Conservation (phyloP, 2,888 invertebrate genomes). For the Ceramica pisi region DNA sequence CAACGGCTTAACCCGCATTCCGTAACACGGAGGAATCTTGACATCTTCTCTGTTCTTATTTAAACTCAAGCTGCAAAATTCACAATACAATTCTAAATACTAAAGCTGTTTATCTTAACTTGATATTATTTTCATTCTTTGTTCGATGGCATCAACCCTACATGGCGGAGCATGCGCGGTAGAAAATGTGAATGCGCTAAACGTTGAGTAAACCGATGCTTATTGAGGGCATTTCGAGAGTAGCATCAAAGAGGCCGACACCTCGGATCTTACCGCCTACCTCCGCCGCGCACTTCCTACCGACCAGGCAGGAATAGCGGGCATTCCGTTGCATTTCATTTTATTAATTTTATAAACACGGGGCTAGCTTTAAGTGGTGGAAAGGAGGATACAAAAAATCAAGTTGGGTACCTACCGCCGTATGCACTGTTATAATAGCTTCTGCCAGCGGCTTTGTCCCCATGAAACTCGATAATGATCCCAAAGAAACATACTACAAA, state of each 20-base stretch:
- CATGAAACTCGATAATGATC: no score
- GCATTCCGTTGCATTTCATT: slow-evolving; percentile 52
- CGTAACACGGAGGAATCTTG: no score
- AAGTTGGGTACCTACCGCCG: not conserved
- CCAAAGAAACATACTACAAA: no score
- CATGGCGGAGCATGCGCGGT: slow-evolving; percentile 68
- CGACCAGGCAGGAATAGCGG: slow-evolving; percentile 30
- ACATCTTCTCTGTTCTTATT: no score
- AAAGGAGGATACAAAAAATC: not conserved
- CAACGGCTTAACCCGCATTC: no score
- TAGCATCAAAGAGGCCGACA: slow-evolving; percentile 81
- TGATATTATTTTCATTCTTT: not conserved
- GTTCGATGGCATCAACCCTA: slow-evolving; percentile 68
- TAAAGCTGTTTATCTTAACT: not conserved
- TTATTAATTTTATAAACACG: slow-evolving; percentile 18
- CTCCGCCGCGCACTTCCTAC: slow-evolving; percentile 58
- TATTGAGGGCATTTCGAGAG: slow-evolving; percentile 86
- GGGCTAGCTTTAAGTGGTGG: not conserved
- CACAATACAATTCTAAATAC: not conserved
- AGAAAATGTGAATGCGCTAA: slow-evolving; percentile 85
- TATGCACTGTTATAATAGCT: not conserved
- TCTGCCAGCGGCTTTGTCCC: no score
- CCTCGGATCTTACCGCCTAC: slow-evolving; percentile 75
- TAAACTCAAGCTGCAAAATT: no score
- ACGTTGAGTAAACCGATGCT: slow-evolving; percentile 84